Evolutionary conservation across 2,113 vertebrate genomes (phyloP), one percentile per base, ranked within the genome.

Genomic region (Lophura nycthemera): DNA sequence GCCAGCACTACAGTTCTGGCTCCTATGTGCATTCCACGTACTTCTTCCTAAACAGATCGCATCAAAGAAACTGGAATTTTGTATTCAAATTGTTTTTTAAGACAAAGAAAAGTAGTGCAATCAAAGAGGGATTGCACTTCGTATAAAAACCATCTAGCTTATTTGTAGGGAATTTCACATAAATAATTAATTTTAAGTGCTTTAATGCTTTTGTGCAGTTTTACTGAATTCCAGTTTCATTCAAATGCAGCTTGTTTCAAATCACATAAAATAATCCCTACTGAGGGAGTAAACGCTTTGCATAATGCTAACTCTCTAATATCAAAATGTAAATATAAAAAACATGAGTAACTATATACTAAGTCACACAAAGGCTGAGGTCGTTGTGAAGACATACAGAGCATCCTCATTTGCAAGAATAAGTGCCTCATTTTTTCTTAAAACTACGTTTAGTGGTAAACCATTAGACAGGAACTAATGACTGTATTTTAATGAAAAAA

Each of bases 401-500:
- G 7, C 16, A 81, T 22, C 50, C 14, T 52, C 74, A 3, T 45
- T 81, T 67, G 65, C 52, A 92, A 60, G 86, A 83, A 8, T 42
- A 66, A 83, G 29, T 16, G 32, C 52, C n/a, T 38, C 32, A n/a
- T 57, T 75, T 73, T 54, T 43, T 50, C 54, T 83, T 64, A 82
- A 78, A 81, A 15, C 42, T 75, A 48, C 17, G 30, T 59, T 88
- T 65, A 65, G 38, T 59, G 14, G 34, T 45, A 92, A 78, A 78
- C 81, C n/a, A 77, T 70, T 93, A 74, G 36, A 77, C 8, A 74
- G 60, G 54, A 90, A 42, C 21, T 80, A 73, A 83, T 71, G 32
- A 73, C 70, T 83, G 16, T 21, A 74, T 83, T 76, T 88, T 60
- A 70, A 80, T 32, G 69, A 80, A 79, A 83, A 83, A 52, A 89